phyloP scores from a whole-genome alignment of 2,113 vertebrate genomes.

The Meles meles region DNA sequence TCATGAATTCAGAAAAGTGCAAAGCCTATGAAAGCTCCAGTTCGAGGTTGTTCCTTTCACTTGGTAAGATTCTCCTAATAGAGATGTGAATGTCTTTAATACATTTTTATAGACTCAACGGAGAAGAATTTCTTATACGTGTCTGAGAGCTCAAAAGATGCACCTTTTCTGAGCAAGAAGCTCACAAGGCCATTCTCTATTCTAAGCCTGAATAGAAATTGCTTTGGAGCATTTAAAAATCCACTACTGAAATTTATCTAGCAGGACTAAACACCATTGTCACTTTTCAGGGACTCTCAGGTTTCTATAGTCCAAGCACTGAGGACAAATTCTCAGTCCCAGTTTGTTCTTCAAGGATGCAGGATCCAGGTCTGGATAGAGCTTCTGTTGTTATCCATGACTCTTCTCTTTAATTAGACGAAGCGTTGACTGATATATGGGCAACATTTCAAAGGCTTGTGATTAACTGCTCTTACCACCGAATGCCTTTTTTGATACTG shows the following conservation, averaged over 20 bases:
- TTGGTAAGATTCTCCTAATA: constrained; percentile 38
- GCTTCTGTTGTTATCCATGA: neutral
- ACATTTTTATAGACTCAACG: constrained; percentile 30
- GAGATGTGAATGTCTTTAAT: constrained; percentile 39
- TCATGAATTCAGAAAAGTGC: constrained; percentile 46
- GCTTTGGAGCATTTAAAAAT: constrained; percentile 1
- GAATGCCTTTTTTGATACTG: neutral
- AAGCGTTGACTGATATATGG: neutral
- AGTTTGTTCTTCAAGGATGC: neutral
- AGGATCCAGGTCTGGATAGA: neutral
- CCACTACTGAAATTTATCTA: neutral
- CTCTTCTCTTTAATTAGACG: neutral
- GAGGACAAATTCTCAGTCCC: neutral
- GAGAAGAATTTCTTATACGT: neutral
- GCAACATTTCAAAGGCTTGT: neutral
- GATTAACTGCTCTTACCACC: neutral
- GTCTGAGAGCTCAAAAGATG: constrained; percentile 30
- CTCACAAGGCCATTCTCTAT: neutral
- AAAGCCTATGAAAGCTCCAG: neutral
- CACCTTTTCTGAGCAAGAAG: neutral
- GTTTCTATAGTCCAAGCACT: neutral
- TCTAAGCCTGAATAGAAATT: constrained; percentile 18
- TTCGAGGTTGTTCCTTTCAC: neutral
- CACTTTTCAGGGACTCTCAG: neutral
- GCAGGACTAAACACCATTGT: neutral